These are phyloP conservation scores for Drosophila testacea DNA, from an alignment of 2,888 invertebrate genomes.

Conservation along the genomic window DNA sequence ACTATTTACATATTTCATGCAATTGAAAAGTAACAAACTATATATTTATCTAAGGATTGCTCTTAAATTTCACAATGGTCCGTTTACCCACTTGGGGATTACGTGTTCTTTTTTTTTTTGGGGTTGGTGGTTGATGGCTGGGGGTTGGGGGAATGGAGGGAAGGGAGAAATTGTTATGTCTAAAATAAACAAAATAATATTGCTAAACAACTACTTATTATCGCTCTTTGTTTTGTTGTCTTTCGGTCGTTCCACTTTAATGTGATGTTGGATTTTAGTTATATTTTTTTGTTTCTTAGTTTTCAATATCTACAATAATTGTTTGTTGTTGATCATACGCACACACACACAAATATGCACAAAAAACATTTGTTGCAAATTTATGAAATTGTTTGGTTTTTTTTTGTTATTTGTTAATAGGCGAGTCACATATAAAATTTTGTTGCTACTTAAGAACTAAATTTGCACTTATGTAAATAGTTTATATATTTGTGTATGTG, in stretches of 20 bases:
- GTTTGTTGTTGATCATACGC: constrained; percentile 4
- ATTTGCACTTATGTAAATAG: constrained; percentile 31
- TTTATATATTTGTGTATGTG: constrained; percentile 1
- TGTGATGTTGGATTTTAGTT: constrained; percentile 28
- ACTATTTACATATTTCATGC: constrained; percentile 20
- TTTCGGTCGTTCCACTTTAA: constrained; percentile 2
- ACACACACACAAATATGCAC: constrained; percentile 5
- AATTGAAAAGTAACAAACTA: constrained; percentile 13
- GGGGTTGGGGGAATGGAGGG: background rate
- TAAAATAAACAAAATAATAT: background rate
- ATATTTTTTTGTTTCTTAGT: background rate
- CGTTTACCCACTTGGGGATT: background rate
- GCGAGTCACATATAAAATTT: constrained; percentile 52
- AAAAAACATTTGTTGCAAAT: constrained; percentile 8
- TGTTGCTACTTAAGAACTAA: constrained; percentile 68
- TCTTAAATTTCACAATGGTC: constrained; percentile 22
- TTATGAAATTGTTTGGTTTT: constrained; percentile 6
- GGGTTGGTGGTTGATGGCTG: too few species aligned
- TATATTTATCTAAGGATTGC: constrained; percentile 35
- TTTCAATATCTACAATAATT: background rate
- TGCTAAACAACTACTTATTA: constrained; percentile 17
- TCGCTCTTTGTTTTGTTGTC: constrained; percentile 9
- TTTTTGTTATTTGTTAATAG: background rate
- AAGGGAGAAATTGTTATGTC: background rate
- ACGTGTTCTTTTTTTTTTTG: background rate